Evolutionary conservation across 2,113 vertebrate species (phyloP), one percentile per base, ranked within the genome.

Genomic region (Butorides virescens): DNA sequence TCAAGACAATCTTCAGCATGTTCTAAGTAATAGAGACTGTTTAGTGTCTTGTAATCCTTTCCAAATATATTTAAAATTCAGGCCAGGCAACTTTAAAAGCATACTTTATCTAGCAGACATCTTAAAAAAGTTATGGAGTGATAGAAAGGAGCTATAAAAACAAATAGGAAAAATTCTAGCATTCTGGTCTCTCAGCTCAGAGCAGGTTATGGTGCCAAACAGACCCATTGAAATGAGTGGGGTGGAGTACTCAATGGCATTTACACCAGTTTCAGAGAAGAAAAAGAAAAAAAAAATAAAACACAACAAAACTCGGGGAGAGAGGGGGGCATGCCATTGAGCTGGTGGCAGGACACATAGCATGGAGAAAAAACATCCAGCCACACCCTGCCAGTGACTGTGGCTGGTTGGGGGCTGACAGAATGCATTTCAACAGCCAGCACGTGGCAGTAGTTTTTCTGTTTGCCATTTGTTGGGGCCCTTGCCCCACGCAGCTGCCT

Each of bases 291-390:
- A 82, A 20, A 11, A 46, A n/a, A 9, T 15, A 11, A n/a, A 82
- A 18, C 46, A 20, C 20, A 8, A 15, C 42, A 44, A 19, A 44
- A 8, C 8, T 8, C 7, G 10, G 46, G 46, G 46, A 46, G 17
- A 18, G 46, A 4, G 25, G 3, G 7, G 3, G 6, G 1, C 22
- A 50, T 36, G 39, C 11, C 23, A 12, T 39, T 2, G 2, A 4
- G 47, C 20, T 36, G 22, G 23, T 56, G 23, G n/a, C 37, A 79
- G 46, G 50, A 76, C 1, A 44, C 0, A 0, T 0, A 27, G 6
- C 15, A 21, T 7, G 3, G 21, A 73, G 26, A 39, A 70, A 29
- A 76, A 44, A 20, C 2, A 50, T 15, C 29, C 52, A 42, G 37
- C n/a, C 1, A 0, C 25, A 53, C 5, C n/a, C 9, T 50, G 6